These are phyloP conservation scores for Bombyx mori DNA, from an alignment of 1,140 invertebrate genomes.

Conservation along the genomic window DNA sequence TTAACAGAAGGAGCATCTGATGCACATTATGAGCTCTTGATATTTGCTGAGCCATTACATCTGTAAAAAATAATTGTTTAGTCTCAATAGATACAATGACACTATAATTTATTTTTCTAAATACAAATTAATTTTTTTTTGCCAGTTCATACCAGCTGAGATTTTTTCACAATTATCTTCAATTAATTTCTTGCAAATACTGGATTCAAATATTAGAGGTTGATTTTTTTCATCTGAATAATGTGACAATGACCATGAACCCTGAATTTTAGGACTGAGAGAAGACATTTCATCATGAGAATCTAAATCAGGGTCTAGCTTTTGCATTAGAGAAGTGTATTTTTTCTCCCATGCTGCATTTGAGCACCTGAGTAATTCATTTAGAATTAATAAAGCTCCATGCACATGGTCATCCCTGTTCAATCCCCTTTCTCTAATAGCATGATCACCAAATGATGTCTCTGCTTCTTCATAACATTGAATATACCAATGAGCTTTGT, in stretches of 20 bases:
- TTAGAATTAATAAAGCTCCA: conserved; percentile 93
- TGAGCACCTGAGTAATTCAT: conserved; percentile 94
- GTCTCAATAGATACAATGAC: too few relatives aligned
- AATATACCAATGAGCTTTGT: conserved; percentile 93
- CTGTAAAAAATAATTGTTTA: conserved; percentile 23
- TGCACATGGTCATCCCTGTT: conserved; percentile 93
- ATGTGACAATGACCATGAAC: conserved; percentile 74
- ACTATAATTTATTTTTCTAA: background rate
- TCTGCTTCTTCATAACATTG: conserved; percentile 93
- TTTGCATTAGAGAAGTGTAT: conserved; percentile 80
- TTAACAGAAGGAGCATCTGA: conserved; percentile 86
- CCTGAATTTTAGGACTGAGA: conserved; percentile 68
- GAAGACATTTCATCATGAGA: conserved; percentile 71
- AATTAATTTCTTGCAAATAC: conserved; percentile 88
- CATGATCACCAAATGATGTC: conserved; percentile 82
- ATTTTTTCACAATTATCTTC: conserved; percentile 89
- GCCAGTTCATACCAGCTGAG: conserved; percentile 68
- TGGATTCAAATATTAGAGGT: conserved; percentile 81
- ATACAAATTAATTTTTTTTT: background rate
- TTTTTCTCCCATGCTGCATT: conserved; percentile 91
- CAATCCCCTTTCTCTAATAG: conserved; percentile 81
- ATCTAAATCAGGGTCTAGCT: conserved; percentile 61
- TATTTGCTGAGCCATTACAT: conserved; percentile 84
- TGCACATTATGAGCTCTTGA: conserved; percentile 88
- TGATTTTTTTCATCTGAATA: conserved; percentile 72